These are phyloP conservation scores for Crotalus viridis DNA, from an alignment of 2,113 vertebrate species.

Conservation along the genomic window DNA sequence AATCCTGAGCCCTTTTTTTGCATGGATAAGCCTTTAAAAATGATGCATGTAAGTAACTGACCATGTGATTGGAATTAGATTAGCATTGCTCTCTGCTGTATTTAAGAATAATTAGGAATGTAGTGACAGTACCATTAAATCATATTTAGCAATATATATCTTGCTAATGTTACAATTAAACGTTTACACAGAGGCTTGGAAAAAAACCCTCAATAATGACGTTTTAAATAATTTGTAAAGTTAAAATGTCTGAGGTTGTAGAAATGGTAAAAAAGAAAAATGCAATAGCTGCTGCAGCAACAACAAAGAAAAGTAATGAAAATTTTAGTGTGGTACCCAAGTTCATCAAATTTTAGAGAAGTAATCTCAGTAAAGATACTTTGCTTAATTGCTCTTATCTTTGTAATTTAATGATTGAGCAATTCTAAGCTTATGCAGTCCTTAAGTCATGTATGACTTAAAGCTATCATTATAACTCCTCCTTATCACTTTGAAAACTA, in stretches of 20 bases:
- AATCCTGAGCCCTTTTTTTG: background rate
- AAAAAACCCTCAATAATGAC: background rate
- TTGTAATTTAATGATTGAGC: background rate
- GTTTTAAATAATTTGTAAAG: background rate
- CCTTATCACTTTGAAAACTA: background rate
- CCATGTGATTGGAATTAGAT: background rate
- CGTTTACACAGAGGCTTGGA: background rate
- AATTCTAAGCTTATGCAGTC: background rate
- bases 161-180: background rate
- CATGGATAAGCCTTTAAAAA: background rate
- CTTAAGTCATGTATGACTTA: background rate
- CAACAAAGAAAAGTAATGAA: background rate
- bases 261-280: background rate
- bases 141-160: background rate
- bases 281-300: too few species aligned
- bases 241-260: background rate
- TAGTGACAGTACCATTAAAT: background rate
- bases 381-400: background rate
- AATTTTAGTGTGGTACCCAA: background rate
- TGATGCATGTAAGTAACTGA: background rate
- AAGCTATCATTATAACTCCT: background rate
- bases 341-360: background rate
- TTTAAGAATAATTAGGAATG: background rate
- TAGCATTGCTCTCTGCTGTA: background rate
- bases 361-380: background rate